Percentiles rank a stretch among this genome's conserved stretches.
Evolutionary conservation across 2,113 vertebrate genomes (phyloP).

Genomic region (Rutilus rutilus): DNA sequence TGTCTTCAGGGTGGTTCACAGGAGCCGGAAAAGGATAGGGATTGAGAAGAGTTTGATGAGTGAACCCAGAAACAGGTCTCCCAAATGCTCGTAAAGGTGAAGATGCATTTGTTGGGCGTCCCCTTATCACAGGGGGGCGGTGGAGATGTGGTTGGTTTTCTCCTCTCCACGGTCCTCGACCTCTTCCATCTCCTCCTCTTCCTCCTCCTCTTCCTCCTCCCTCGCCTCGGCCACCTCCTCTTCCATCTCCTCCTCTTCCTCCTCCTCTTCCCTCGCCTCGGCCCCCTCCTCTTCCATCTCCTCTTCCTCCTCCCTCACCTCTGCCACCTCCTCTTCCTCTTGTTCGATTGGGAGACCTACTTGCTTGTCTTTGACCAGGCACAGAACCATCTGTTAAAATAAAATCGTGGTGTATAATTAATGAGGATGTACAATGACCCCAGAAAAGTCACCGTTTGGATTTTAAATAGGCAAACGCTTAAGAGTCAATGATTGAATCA

Average conservation of each 20-base stretch:
- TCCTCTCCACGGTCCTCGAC: constrained; percentile 55
- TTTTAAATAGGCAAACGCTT: too few relatives aligned
- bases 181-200: constrained; percentile 28
- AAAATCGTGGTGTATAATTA: background rate
- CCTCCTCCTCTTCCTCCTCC: background rate
- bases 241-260: background rate
- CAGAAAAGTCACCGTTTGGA: too few relatives aligned
- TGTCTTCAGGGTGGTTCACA: background rate
- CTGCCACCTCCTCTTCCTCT: background rate
- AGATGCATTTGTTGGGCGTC: background rate
- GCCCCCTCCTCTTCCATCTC: background rate
- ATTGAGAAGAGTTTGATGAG: too few relatives aligned
- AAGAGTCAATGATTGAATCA: too few relatives aligned
- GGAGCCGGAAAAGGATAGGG: background rate
- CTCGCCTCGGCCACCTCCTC: background rate
- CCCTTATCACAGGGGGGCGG: background rate
- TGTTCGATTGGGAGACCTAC: background rate
- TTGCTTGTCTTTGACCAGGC: constrained; percentile 42
- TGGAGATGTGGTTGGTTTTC: background rate
- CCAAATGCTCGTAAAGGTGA: background rate
- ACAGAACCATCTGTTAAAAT: constrained; percentile 37
- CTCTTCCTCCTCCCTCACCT: background rate
- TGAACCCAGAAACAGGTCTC: background rate
- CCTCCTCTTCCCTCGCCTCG: background rate
- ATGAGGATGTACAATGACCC: background rate